Conservation (phyloP, 2,888 invertebrate genomes). For the Tetanocera ferruginea region DNA sequence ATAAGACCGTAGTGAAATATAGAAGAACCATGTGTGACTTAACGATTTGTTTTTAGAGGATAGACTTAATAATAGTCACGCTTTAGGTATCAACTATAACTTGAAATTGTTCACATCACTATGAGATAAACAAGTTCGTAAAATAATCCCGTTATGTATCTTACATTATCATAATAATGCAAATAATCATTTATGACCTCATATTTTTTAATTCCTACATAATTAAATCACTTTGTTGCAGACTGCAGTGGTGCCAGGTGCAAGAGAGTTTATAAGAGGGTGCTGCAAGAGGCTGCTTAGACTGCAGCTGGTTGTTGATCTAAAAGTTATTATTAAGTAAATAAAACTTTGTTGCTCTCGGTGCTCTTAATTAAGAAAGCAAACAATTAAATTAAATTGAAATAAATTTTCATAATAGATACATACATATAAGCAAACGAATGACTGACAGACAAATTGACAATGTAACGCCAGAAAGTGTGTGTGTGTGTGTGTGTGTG, state of each 20-base stretch:
- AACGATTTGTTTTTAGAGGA: no score
- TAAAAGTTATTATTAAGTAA: slow-evolving; percentile 23
- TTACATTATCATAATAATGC: no score
- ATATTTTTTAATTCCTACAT: background rate
- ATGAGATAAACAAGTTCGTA: no score
- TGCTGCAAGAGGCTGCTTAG: slow-evolving; percentile 46
- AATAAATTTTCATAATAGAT: slow-evolving; percentile 47
- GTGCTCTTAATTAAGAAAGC: slow-evolving; percentile 47
- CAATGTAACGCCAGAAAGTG: background rate
- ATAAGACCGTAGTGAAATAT: no score
- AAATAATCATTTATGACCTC: background rate
- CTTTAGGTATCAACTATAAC: no score
- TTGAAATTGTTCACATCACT: no score
- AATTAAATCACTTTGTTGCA: slow-evolving; percentile 1
- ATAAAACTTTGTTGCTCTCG: slow-evolving; percentile 14
- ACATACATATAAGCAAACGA: slow-evolving; percentile 25
- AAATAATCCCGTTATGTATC: no score
- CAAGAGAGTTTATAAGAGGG: background rate
- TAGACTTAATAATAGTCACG: no score
- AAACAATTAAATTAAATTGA: slow-evolving; percentile 51
- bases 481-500: background rate
- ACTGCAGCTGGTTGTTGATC: background rate
- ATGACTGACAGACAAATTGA: slow-evolving; percentile 1
- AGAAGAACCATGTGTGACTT: no score
- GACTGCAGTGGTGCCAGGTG: background rate